Evolutionary conservation across 2,888 invertebrate genomes (phyloP), one percentile per base, ranked within the genome.

Genomic region (Malthinus seriepunctatus): DNA sequence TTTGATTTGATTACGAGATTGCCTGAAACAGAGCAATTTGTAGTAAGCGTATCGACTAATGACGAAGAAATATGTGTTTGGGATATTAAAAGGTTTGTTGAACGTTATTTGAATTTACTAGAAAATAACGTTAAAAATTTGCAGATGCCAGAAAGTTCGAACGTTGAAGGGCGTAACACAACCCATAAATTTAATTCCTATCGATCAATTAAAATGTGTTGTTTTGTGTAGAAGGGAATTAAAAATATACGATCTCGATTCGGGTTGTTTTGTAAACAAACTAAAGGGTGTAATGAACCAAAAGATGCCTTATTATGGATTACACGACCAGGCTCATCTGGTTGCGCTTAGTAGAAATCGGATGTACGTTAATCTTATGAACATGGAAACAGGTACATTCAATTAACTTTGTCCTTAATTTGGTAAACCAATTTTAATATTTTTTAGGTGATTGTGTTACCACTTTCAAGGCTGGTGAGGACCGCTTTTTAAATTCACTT

Each of bases 211-310:
- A 74, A 85, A 85, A 62, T 91, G 90, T 60, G 88, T 93, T 63
- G 90, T 93, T 53, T 80, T 94, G 48, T 93, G 93, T 73, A 84
- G 88, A 55, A 81, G 94, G 35, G 93, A 94, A 75, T 84, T 95
- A 32, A 83, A 87, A 67, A 86, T 93, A 37, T 91, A 91, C 70
- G 88, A 94, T 76, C 79, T 94, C 51, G 87, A 93, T 70, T 85
- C 87, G 77, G 93, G 92, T 61, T 82, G 79, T 64, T 85, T 87
- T 75, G 71, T 89, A 70, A 87, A 88, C 8, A 88, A 90, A 37
- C 78, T 93, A 44, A 90, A 91, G 73, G 91, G 91, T 33, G 91
- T 94, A 31, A 93, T 94, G 91, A 94, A 94, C 81, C 93, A 94
- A 77, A 93, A 92, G 78, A 92, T 93, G 93, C 93, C 94, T 56